A percentile compares a stretch with the other conserved stretches of the same genome.
phyloP scores from a whole-genome alignment of 2,888 invertebrate species.

The Epinotia brunnichana region DNA sequence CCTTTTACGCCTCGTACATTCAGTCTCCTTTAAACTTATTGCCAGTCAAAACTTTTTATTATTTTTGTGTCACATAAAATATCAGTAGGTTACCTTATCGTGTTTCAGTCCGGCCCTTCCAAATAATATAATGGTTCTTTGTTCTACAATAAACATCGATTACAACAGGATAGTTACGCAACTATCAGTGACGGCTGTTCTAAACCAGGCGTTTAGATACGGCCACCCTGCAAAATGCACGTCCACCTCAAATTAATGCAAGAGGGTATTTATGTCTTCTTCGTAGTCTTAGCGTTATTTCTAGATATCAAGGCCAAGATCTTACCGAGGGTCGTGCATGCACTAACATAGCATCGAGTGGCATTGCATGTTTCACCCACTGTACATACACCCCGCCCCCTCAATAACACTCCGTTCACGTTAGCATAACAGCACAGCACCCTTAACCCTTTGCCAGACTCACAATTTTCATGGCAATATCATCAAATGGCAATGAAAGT shows the following conservation, averaged over 20 bases:
- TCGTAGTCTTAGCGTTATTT: neutral
- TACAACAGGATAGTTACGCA: neutral
- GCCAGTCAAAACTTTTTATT: neutral
- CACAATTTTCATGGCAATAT: constrained; percentile 4
- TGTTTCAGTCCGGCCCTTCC: neutral
- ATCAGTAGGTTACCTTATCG: neutral
- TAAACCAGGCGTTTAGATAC: neutral
- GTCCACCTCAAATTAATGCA: no score
- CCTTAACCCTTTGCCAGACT: neutral
- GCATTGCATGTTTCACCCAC: constrained; percentile 72
- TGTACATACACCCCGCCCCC: constrained; percentile 70
- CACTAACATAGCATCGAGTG: constrained; percentile 56
- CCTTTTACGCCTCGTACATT: neutral
- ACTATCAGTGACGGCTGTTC: neutral
- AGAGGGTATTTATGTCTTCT: neutral
- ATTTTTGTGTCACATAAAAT: neutral
- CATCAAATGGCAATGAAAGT: neutral
- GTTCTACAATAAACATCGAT: neutral
- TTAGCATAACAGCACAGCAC: constrained; percentile 19
- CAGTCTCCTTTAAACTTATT: neutral
- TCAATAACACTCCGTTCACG: constrained; percentile 50
- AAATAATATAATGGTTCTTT: neutral
- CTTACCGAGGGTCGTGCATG: constrained; percentile 73
- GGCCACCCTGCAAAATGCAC: neutral
- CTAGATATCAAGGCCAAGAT: constrained; percentile 56